Evolutionary conservation across 2,888 invertebrate genomes (phyloP), one percentile per base, ranked within the genome.

Genomic region (Phengaris alcon): DNA sequence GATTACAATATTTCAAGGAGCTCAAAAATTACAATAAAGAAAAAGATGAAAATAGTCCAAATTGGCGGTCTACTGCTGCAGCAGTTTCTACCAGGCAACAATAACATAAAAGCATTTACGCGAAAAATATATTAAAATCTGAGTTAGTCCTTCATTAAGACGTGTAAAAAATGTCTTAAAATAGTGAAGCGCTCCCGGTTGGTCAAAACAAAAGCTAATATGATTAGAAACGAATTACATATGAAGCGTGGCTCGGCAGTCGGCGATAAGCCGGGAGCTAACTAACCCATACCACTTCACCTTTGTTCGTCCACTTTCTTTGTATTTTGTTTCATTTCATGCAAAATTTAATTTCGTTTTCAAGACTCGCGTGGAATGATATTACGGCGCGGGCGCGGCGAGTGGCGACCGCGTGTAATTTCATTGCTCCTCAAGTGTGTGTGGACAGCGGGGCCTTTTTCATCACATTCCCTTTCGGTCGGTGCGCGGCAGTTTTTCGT

Each of bases 261-360:
- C 79, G 76, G 78, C 80, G 81, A 82, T 82, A 82, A 81, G 82
- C 81, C 79, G 79, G 83, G 83, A 81, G 82, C 85, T 88, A 90
- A 90, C 90, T 88, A 86, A 90, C 91, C 91, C 83, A 83, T 82
- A 85, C 87, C 89, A 88, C 87, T 86, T 82, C 80, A 86, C 89
- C 91, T 91, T 93, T 93, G 93, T 92, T 84, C 87, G 84, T 83
- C 87, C 88, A 88, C 87, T 90, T 93, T 93, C 93, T 93, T 93
- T 93, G 92, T 93, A 89, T 90, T 90, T 90, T 88, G 91, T 91
- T 90, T 89, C 90, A 91, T 92, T 93, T 91, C 93, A 91, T 92
- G 93, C 92, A 90, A 92, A 93, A 93, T 93, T 93, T 91, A 93
- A 93, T 93, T 93, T 93, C 91, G 93, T 90, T 91, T 91, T 90